phyloP scores from a whole-genome alignment of 2,113 vertebrate species.

The Ptilonorhynchus violaceus region DNA sequence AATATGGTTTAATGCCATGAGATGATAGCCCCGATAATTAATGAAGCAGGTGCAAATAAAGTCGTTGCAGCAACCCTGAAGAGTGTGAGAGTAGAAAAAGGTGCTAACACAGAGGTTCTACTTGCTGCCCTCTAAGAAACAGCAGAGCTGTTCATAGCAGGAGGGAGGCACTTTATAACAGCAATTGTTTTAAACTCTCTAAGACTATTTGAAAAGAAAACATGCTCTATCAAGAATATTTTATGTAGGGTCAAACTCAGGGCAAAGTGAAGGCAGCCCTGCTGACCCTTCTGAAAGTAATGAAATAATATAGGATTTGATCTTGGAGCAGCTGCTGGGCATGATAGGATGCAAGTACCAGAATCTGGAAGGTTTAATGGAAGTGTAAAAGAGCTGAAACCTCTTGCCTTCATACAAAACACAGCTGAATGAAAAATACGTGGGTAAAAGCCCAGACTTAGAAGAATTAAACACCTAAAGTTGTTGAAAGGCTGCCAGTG shows the following conservation, averaged over 20 bases:
- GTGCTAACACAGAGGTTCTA: conserved; percentile 54
- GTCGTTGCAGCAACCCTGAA: conserved; percentile 67
- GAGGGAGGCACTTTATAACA: neutral
- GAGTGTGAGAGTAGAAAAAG: conserved; percentile 55
- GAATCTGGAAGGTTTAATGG: neutral
- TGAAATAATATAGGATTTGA: neutral
- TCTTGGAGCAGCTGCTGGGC: neutral
- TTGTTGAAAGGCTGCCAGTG: neutral
- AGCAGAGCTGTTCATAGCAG: neutral
- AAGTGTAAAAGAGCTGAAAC: neutral
- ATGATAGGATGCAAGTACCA: neutral
- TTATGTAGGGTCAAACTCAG: neutral
- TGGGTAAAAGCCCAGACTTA: neutral
- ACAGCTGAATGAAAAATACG: neutral
- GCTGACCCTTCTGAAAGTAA: neutral
- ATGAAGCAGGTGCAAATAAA: conserved; percentile 60
- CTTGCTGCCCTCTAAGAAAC: conserved; percentile 27
- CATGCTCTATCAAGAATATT: neutral
- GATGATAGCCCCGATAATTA: conserved; percentile 40
- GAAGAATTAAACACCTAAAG: neutral
- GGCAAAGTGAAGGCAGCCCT: neutral
- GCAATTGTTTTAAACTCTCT: neutral
- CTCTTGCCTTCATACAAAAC: neutral
- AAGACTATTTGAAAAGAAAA: neutral
- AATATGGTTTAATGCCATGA: conserved; percentile 54